Conservation (phyloP, 2,888 invertebrate species). For the Lasioglossum zephyrum region DNA sequence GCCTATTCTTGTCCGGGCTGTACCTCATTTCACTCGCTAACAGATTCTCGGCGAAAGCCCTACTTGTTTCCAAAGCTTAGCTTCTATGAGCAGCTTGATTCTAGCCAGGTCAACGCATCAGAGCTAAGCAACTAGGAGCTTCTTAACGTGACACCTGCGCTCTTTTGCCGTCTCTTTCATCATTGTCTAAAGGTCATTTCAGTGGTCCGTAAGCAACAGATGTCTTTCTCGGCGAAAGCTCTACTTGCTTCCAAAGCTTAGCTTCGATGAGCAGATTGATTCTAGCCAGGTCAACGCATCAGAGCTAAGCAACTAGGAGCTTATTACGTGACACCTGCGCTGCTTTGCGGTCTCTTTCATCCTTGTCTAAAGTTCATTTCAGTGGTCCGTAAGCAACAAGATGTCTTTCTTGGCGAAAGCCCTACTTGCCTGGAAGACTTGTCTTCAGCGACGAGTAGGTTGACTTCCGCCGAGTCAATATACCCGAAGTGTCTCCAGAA, state of each 20-base stretch:
- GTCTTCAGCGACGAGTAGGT: neutral
- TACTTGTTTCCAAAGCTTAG: neutral
- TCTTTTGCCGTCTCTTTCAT: neutral
- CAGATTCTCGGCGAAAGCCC: neutral
- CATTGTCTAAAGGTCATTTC: neutral
- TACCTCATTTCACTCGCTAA: neutral
- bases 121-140: no score
- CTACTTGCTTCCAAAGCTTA: neutral
- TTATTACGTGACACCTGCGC: no score
- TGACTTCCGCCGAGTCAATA: neutral
- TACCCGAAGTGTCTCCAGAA: neutral
- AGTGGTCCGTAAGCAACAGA: neutral
- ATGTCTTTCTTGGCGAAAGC: neutral
- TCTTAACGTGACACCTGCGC: no score
- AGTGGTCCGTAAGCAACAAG: neutral
- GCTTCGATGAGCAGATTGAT: neutral
- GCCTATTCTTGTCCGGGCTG: slow-evolving; percentile 3
- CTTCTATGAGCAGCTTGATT: neutral
- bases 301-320: no score
- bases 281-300: neutral
- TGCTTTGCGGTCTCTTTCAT: neutral
- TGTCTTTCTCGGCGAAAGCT: neutral
- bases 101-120: neutral
- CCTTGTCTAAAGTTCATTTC: neutral
- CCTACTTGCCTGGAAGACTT: neutral